phyloP scores from a whole-genome alignment of 2,888 invertebrate genomes.

The Zygaena filipendulae region DNA sequence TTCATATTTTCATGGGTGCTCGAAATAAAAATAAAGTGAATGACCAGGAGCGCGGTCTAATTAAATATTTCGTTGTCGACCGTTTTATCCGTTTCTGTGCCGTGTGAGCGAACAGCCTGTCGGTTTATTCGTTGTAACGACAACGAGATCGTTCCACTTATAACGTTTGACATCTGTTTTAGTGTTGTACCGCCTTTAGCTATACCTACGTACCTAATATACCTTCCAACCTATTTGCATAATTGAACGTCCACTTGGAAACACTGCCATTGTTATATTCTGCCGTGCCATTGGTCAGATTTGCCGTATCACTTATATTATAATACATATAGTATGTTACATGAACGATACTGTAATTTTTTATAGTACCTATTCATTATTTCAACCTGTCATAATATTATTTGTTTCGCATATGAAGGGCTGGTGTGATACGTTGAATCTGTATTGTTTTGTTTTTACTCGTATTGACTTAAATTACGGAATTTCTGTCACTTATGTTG shows the following conservation, averaged over 20 bases:
- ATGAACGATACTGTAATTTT: constrained; percentile 56
- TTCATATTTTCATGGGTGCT: constrained; percentile 64
- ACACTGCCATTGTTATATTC: constrained; percentile 66
- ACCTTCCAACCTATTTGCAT: constrained; percentile 69
- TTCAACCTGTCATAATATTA: constrained; percentile 35
- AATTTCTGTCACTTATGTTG: constrained; percentile 49
- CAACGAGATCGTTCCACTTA: constrained; percentile 47
- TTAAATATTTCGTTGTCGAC: constrained; percentile 56
- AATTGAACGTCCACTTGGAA: constrained; percentile 68
- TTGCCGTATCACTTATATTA: constrained; percentile 65
- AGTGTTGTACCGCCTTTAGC: constrained; percentile 31
- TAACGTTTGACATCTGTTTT: constrained; percentile 62
- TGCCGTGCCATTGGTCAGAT: constrained; percentile 68
- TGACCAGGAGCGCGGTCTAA: constrained; percentile 54
- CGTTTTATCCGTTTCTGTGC: no score
- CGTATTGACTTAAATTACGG: constrained; percentile 47
- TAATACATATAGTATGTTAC: constrained; percentile 64
- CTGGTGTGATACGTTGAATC: constrained; percentile 35
- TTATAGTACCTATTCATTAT: constrained; percentile 56
- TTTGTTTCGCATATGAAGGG: constrained; percentile 49
- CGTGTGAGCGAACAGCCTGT: constrained; percentile 50
- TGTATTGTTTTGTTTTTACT: constrained; percentile 28
- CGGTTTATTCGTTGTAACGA: constrained; percentile 58
- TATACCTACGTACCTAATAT: neutral
- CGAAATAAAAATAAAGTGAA: constrained; percentile 65